Percentiles rank a stretch among this genome's conserved stretches.
phyloP scores from a whole-genome alignment of 2,797 vertebrate species.

The Cryptoblepharus egeriae region DNA sequence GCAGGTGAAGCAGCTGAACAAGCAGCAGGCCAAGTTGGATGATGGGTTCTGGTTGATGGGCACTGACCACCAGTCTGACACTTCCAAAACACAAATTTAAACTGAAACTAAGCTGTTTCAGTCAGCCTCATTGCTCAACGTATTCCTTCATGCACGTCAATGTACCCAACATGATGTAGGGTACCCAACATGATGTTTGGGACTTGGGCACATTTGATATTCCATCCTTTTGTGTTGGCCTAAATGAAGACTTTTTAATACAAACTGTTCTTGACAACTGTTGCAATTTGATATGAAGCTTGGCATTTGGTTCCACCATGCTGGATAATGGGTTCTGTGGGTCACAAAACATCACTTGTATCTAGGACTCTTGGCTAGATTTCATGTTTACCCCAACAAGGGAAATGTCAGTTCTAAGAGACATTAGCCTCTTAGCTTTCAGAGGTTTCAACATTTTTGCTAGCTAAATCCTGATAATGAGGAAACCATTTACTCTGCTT shows the following conservation, averaged over 20 bases:
- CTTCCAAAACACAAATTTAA: too few species aligned
- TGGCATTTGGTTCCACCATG: neutral
- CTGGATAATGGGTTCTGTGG: conserved; percentile 20
- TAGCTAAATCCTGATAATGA: conserved; percentile 14
- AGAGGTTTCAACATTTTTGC: neutral
- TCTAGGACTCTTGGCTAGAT: neutral
- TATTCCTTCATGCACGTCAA: neutral
- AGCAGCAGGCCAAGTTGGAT: too few species aligned
- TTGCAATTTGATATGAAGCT: conserved; percentile 19
- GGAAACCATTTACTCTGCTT: neutral
- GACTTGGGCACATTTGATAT: fast-evolving
- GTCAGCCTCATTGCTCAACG: too few species aligned
- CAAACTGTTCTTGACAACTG: neutral
- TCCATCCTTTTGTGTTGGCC: neutral
- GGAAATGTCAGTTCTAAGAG: conserved; percentile 15
- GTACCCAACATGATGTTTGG: neutral
- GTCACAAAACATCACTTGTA: conserved; percentile 7
- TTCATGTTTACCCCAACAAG: neutral
- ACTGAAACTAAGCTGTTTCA: too few species aligned
- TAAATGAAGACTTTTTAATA: neutral
- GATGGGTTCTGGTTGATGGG: too few species aligned
- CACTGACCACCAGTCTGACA: too few species aligned
- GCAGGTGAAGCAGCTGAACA: too few species aligned
- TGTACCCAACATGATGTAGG: neutral
- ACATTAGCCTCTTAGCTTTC: conserved; percentile 19